phyloP scores from a whole-genome alignment of 2,888 invertebrate genomes.

The Crematogaster levior region DNA sequence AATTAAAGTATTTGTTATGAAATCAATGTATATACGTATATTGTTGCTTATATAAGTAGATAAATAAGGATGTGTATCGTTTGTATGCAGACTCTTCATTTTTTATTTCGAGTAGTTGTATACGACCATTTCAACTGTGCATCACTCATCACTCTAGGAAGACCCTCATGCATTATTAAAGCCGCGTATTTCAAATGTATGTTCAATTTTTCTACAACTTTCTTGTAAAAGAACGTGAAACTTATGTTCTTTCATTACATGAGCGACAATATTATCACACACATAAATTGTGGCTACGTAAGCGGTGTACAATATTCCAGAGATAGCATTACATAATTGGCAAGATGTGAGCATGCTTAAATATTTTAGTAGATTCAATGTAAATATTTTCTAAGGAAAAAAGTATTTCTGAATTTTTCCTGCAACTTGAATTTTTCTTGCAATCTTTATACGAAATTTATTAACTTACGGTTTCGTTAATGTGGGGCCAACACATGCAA shows the following conservation, averaged over 20 bases:
- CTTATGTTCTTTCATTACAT: background rate
- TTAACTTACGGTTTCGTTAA: background rate
- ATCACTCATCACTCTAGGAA: background rate
- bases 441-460: background rate
- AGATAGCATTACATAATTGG: conserved; percentile 27
- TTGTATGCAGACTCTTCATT: background rate
- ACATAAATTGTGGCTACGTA: conserved; percentile 15
- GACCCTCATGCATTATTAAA: conserved; percentile 6
- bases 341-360: background rate
- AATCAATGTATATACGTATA: background rate
- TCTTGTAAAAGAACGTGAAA: background rate
- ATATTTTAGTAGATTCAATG: background rate
- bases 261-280: background rate
- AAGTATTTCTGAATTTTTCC: background rate
- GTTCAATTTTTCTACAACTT: conserved; percentile 11
- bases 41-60: background rate
- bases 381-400: background rate
- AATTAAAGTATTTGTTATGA: too few relatives aligned
- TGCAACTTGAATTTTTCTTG: too few relatives aligned
- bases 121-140: background rate
- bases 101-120: background rate
- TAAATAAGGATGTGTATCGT: background rate
- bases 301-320: conserved; percentile 27
- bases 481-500: background rate
- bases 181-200: background rate